Evolutionary conservation across 2,113 vertebrate species (phyloP).

Genomic region (Thermophis baileyi): DNA sequence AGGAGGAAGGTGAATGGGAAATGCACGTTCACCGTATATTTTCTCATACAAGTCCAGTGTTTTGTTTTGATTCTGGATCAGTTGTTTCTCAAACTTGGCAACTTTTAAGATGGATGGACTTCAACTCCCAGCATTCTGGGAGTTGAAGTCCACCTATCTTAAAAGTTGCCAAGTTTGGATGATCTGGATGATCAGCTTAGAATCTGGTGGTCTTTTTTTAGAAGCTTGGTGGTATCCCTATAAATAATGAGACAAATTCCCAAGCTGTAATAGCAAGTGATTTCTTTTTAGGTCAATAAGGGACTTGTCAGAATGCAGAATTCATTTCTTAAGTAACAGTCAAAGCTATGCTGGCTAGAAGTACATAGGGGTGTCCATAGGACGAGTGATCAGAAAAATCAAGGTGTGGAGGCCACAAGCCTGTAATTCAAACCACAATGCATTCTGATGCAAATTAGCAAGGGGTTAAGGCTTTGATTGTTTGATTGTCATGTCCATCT

Average conservation of each 20-base stretch:
- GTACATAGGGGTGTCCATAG: neutral
- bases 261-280: slow-evolving; percentile 44
- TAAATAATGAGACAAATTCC: slow-evolving; percentile 16
- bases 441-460: neutral
- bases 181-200: neutral
- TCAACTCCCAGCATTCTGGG: neutral
- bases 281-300: slow-evolving; percentile 48
- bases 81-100: neutral
- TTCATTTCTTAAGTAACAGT: slow-evolving; percentile 47
- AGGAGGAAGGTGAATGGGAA: neutral
- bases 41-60: neutral
- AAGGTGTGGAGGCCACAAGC: neutral
- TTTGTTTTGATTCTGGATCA: neutral
- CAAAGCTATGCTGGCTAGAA: slow-evolving; percentile 33
- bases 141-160: neutral
- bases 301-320: slow-evolving; percentile 47
- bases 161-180: neutral
- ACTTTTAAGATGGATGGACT: neutral
- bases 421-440: neutral
- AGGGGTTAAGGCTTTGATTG: neutral
- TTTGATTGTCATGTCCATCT: neutral
- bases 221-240: neutral
- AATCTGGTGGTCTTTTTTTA: neutral
- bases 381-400: neutral
- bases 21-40: neutral